A percentile compares a stretch with the other conserved stretches of the same genome.
phyloP scores from a whole-genome alignment of 1,140 invertebrate genomes.

The Oryctes rhinoceros region DNA sequence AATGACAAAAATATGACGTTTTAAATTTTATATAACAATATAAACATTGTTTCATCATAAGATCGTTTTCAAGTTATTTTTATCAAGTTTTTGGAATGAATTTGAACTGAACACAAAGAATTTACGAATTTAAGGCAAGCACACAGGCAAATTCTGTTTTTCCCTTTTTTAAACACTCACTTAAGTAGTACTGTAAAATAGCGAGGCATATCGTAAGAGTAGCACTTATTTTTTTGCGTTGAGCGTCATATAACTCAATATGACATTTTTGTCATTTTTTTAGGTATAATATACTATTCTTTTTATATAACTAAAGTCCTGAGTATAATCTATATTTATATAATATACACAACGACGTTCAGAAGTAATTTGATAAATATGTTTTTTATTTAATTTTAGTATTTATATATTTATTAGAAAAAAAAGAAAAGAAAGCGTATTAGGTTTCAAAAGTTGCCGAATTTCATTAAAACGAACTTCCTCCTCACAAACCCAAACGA shows the following conservation, averaged over 20 bases:
- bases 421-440: no score
- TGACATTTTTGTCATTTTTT: no score
- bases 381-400: not conserved
- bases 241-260: no score
- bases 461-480: not conserved
- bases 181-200: slow-evolving; percentile 2
- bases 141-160: not conserved
- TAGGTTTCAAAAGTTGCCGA: no score
- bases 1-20: no score
- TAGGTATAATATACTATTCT: not conserved
- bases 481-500: not conserved
- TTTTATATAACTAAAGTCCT: slow-evolving; percentile 17
- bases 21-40: not conserved
- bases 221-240: not conserved
- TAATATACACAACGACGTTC: not conserved
- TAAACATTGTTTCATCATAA: slow-evolving; percentile 7
- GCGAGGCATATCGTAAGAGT: not conserved
- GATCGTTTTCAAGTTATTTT: not conserved
- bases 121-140: slow-evolving; percentile 5
- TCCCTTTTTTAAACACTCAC: not conserved
- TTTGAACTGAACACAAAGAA: slow-evolving; percentile 5
- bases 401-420: not conserved
- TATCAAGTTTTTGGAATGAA: not conserved
- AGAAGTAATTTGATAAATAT: not conserved
- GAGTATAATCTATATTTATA: not conserved